Percentiles rank a stretch among this genome's conserved stretches.
Evolutionary conservation across 2,888 invertebrate species (phyloP).

Genomic region (Polia nebulosa): DNA sequence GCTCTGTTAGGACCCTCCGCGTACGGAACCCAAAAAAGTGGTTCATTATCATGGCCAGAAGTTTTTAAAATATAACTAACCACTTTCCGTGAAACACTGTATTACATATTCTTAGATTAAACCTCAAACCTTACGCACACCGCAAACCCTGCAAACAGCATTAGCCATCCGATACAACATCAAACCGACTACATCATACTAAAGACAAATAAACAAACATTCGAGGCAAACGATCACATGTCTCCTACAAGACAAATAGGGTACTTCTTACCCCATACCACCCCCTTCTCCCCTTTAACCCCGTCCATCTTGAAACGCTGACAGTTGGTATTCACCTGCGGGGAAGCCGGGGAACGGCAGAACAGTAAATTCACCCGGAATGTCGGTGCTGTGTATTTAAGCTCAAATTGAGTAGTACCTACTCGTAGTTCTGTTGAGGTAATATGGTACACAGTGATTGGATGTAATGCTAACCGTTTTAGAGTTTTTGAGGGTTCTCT

Average conservation of each 20-base stretch:
- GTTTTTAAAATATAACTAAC: no score
- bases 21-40: no score
- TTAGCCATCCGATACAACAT: slow-evolving; percentile 48
- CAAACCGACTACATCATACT: slow-evolving; percentile 64
- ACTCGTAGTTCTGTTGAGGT: slow-evolving; percentile 40
- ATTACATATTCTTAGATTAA: no score
- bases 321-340: slow-evolving; percentile 86
- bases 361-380: slow-evolving; percentile 73
- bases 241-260: slow-evolving; percentile 87
- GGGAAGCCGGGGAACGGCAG: slow-evolving; percentile 68
- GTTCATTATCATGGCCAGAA: no score
- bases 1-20: no score
- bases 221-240: slow-evolving; percentile 82
- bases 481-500: slow-evolving; percentile 25
- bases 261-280: slow-evolving; percentile 65
- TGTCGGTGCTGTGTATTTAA: slow-evolving; percentile 70
- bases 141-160: slow-evolving; percentile 14
- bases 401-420: slow-evolving; percentile 66
- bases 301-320: slow-evolving; percentile 78
- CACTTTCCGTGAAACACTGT: no score
- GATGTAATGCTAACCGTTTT: slow-evolving; percentile 50
- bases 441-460: slow-evolving; percentile 58
- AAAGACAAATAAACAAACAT: slow-evolving; percentile 83
- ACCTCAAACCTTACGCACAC: slow-evolving; percentile 5
- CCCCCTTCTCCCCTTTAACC: slow-evolving; percentile 62